Base-by-base conservation (phyloP, 2,797 vertebrate species). In the Rachycentron canadum region DNA sequence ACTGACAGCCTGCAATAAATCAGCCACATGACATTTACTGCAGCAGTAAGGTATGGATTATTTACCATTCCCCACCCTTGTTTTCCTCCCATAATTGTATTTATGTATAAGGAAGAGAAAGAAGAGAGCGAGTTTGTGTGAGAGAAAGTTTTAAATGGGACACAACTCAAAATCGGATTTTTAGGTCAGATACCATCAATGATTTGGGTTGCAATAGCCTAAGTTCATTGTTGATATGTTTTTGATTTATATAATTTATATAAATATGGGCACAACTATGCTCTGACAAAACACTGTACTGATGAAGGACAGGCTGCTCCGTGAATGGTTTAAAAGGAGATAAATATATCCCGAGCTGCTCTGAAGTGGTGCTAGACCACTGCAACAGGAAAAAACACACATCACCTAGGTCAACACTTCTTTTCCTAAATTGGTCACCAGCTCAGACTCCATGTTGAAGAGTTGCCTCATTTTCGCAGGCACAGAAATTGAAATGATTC, bases 1-100 rank as follows among this genome's bases (percentile, higher is more conserved):
- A 32, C 25, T 65, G 40, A 75, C 79, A 64, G 43, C 40, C 5
- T 2, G 53, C 52, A 55, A 71, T 87, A 85, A 83, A 86, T 87
- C 71, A 75, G 3, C n/a, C 5, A 14, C 40, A 34, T 77, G 56
- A 76, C 77, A 71, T 84, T 76, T 76, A 82, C 63, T 60, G 55
- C 19, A 43, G 38, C 62, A 64, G 43, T 49, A 41, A 47, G 12
- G 32, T 81, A 56, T 58, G 63, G 68, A 43, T 8, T 59, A 56
- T 52, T 62, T 74, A 57, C 41, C n/a, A 17, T 58, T n/a, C 43
- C 21, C 26, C 5, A 0, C 49, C 61, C 62, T 43, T 81, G 21
- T 66, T 73, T 79, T 67, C 6, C 25, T 30, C 14, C n/a, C 5
- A 50, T 68, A 49, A 53, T 75, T 67, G 43, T 21, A 69, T 47